Evolutionary conservation across 2,113 vertebrate species (phyloP), one percentile per base, ranked within the genome.

Genomic region (Lophotis ruficrista): DNA sequence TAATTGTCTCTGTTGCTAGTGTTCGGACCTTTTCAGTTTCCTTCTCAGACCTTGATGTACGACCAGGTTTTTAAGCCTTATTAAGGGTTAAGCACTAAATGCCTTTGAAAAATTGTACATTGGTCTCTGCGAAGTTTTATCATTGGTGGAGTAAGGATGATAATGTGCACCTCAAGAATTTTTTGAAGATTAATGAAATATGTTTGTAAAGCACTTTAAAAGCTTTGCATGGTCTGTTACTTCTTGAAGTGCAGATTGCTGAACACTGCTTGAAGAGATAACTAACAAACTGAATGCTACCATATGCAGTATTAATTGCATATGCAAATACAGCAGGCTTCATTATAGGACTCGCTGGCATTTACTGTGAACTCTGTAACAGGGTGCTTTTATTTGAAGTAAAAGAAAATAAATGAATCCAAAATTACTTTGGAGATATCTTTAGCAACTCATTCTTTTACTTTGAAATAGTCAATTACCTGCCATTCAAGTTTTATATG

Each of bases 161-260:
- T 51, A 75, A 86, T 15, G 31, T 53, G n/a, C 41, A 71, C 33
- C 57, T 57, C 27, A 24, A 73, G 38, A 70, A 89, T 45, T 56
- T 87, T n/a, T 31, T 80, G 81, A 57, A 65, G 66, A 86, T 87
- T 75, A 83, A 62, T 83, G 62, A 58, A 76, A 43, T 47, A 28
- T 13, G 13, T 86, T 91, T 66, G 30, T 37, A 66, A 75, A 89
- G 66, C 43, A 33, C 62, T 76, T 76, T 23, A 48, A 83, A 91
- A 62, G 62, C 88, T 75, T 89, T 51, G 23, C 47, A 23, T 37
- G 28, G 10, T 66, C 18, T 61, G 56, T 48, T 79, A 61, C 33
- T 89, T 71, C 83, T 70, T 93, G 77, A 89, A 87, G 48, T 80
- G 66, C 81, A 83, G 84, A 94, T 93, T 89, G 38, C 68, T 80